These are phyloP conservation scores for Nemapogon koenigi DNA, from an alignment of 2,888 invertebrate species.

Conservation along the genomic window DNA sequence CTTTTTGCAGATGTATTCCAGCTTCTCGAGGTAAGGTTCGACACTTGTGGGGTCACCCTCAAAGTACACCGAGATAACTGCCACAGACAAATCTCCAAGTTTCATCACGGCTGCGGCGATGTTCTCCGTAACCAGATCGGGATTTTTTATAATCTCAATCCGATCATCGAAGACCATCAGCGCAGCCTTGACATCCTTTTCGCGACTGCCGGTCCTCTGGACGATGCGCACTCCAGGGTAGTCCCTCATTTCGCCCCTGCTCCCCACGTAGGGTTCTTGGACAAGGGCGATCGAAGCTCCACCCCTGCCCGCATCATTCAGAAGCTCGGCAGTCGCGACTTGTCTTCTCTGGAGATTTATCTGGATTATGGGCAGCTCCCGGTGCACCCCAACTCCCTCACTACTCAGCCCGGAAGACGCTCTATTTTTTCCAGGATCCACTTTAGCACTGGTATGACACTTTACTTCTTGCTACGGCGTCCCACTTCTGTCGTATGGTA, in stretches of 20 bases:
- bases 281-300: neutral
- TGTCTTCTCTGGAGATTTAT: neutral
- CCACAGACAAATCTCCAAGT: neutral
- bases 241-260: neutral
- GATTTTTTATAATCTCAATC: slow-evolving; percentile 2
- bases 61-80: slow-evolving; percentile 10
- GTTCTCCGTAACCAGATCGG: slow-evolving; percentile 7
- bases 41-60: slow-evolving; percentile 9
- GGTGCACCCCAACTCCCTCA: too few relatives aligned
- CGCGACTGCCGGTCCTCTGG: neutral
- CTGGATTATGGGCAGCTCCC: too few relatives aligned
- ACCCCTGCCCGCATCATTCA: neutral
- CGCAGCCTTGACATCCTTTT: slow-evolving; percentile 8
- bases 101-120: slow-evolving; percentile 5
- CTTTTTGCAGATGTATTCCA: neutral
- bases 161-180: slow-evolving; percentile 11
- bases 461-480: neutral
- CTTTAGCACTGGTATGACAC: slow-evolving; percentile 1
- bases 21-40: slow-evolving; percentile 1
- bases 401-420: neutral
- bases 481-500: neutral
- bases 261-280: slow-evolving; percentile 1
- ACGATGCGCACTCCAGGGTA: neutral
- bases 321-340: neutral
- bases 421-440: neutral